phyloP scores from a whole-genome alignment of 2,113 vertebrate species.

The Pogonocichla stellata region DNA sequence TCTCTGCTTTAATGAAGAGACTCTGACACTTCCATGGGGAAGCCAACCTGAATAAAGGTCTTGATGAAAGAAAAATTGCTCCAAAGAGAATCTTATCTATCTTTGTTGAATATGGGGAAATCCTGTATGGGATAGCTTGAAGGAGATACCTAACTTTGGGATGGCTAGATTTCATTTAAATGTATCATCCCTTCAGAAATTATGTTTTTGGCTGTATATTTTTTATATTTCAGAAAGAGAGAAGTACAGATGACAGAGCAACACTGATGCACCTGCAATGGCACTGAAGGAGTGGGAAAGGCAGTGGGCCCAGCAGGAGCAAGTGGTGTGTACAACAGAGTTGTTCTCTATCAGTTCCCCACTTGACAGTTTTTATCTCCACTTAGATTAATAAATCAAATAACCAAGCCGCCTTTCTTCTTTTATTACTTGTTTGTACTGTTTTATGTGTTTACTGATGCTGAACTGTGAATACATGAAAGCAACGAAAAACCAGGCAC shows the following conservation, averaged over 20 bases:
- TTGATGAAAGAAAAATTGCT: not conserved
- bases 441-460: not conserved
- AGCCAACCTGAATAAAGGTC: not conserved
- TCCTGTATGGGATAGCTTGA: not conserved
- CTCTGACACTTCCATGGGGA: not conserved
- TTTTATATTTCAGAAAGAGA: not conserved
- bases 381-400: not conserved
- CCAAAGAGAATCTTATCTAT: not conserved
- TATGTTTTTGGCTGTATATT: not conserved
- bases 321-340: not conserved
- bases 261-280: rapidly evolving
- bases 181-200: not conserved
- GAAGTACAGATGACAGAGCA: not conserved
- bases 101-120: not conserved
- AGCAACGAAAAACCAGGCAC: not conserved
- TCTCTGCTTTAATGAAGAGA: not conserved
- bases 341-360: not conserved
- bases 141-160: not conserved
- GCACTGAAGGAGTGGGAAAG: not conserved
- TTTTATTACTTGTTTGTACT: not conserved
- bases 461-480: not conserved
- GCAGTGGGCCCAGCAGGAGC: not conserved
- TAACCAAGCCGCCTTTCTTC: not conserved
- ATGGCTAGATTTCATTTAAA: not conserved
- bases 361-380: not conserved